Evolutionary conservation across 1,140 invertebrate species (phyloP).

Genomic region (Uloborus diversus): DNA sequence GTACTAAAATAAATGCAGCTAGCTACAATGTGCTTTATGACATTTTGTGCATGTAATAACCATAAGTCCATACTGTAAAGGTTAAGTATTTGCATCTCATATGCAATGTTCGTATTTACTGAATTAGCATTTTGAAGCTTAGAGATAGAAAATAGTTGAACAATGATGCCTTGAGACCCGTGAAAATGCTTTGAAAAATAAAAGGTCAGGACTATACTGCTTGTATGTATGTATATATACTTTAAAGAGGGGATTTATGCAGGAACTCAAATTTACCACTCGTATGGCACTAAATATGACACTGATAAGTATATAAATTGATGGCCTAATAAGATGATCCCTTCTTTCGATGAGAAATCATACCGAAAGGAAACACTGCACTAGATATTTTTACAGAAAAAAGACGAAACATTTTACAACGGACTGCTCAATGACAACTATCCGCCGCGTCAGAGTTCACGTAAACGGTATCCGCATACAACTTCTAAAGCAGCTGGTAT

Average conservation of each 20-base stretch:
- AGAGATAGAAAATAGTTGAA: constrained; percentile 36
- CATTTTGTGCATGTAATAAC: constrained; percentile 41
- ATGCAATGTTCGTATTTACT: constrained; percentile 5
- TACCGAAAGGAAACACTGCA: constrained; percentile 43
- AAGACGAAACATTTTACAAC: constrained; percentile 38
- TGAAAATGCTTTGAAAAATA: constrained; percentile 11
- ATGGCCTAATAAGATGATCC: constrained; percentile 55
- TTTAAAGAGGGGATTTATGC: constrained; percentile 29
- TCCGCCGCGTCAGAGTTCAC: constrained; percentile 21
- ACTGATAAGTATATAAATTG: constrained; percentile 56
- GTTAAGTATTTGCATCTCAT: constrained; percentile 47
- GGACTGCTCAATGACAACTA: constrained; percentile 4
- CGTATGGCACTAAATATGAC: constrained; percentile 57
- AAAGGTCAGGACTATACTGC: constrained; percentile 17
- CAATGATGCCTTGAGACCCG: constrained; percentile 11
- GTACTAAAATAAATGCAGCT: constrained; percentile 14
- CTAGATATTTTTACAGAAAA: constrained; percentile 51
- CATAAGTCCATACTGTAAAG: constrained; percentile 43
- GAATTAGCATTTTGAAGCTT: constrained; percentile 38
- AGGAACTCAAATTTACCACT: constrained; percentile 55
- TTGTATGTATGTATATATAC: constrained; percentile 9
- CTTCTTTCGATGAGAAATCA: constrained; percentile 54
- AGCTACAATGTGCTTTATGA: constrained; percentile 44
- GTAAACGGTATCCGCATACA: constrained; percentile 51
- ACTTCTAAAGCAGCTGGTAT: constrained; percentile 54